Conservation (phyloP, 2,113 vertebrate genomes). For the Quiscalus mexicanus region DNA sequence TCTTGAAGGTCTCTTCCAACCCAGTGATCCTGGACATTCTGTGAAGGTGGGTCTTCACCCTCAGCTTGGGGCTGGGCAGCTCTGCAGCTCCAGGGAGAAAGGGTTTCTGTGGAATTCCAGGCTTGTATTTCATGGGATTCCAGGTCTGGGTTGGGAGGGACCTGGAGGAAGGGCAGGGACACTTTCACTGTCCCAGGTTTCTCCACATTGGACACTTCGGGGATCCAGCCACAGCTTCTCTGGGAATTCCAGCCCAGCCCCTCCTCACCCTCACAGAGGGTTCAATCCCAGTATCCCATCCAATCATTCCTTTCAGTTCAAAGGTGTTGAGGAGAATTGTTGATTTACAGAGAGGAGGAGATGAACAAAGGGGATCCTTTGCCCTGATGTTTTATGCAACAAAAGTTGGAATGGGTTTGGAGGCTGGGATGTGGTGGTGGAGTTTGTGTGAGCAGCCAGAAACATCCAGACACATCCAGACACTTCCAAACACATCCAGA, state of each 20-base stretch:
- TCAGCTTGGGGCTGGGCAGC: background rate
- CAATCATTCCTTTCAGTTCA: no score
- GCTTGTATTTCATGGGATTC: fast-evolving
- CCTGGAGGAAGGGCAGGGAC: fast-evolving
- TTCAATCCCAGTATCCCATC: background rate
- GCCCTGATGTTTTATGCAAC: background rate
- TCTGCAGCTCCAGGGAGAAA: background rate
- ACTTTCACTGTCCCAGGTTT: background rate
- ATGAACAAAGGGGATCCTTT: background rate
- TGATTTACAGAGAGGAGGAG: background rate
- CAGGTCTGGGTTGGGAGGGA: background rate
- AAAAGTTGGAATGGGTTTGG: background rate
- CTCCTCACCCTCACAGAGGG: background rate
- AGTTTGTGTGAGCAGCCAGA: background rate
- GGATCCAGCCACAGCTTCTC: background rate
- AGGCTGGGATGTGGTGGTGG: background rate
- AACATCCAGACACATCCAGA: background rate
- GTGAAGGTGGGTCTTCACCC: constrained; percentile 79
- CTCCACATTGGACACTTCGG: background rate
- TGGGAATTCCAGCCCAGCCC: background rate
- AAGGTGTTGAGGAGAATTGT: background rate
- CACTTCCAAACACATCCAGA: fast-evolving
- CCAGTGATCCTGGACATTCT: no score
- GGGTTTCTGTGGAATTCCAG: background rate
- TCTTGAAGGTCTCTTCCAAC: no score